Base-by-base conservation (phyloP, 2,113 vertebrate genomes). In the Anolis carolinensis region DNA sequence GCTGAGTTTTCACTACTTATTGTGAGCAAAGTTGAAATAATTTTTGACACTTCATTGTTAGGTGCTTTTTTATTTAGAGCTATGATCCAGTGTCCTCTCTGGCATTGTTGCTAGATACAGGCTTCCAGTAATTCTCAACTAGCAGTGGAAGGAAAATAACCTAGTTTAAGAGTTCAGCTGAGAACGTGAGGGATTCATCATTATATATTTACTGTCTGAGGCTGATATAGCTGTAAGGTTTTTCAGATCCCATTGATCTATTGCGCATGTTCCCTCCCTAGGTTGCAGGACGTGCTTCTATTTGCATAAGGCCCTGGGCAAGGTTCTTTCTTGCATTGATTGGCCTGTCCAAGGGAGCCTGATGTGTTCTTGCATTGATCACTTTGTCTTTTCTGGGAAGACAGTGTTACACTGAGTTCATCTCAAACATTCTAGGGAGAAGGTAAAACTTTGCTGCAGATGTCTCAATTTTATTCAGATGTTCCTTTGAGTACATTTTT, bases 231-330 rank as follows among this genome's bases (percentile, higher is more conserved):
- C 98, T 98, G 97, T 98, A 97, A 99, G 98, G 96, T 98, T 97
- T 98, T 97, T 97, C 96, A 97, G 95, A 94, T 95, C 95, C 96
- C 97, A 98, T 99, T 99, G 98, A 99, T 99, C 97, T 98, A 97
- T 96, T 97, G 97, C 97, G 97, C 97, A 98, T 98, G 98, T 98
- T 97, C 97, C 96, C 97, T 98, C 97, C 97, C 94, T 94, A 95
- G 97, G 96, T 98, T 99, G 97, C 96, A 94, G 96, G 97, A 98
- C 96, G 97, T 98, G 98, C 97, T 96, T 97, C 97, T 97, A 98
- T 99, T 99, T 99, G 98, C 98, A 99, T 99, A 99, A 98, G 97
- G 98, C 98, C 98, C 98, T 98, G 97, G 98, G 98, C 98, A 99
- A 99, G 98, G 98, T 99, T 99, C 97, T 98, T 99, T 98, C 97